Evolutionary conservation across 2,888 invertebrate species (phyloP), one percentile per base, ranked within the genome.

Genomic region (Odiellus spinosus): DNA sequence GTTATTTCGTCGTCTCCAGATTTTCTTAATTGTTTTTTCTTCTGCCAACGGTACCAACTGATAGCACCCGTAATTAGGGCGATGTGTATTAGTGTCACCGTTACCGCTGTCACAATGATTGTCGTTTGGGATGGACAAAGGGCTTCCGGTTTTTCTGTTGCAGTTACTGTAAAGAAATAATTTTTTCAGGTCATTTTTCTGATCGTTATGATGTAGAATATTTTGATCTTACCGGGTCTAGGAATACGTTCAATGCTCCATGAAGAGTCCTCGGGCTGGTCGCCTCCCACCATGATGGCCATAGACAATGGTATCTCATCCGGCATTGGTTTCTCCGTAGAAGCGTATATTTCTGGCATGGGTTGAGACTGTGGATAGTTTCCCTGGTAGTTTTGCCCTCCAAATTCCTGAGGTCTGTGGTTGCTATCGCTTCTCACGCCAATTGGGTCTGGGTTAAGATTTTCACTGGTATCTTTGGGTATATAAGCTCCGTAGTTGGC

Each of bases 291-390:
- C 50, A 56, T 55, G 15, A 60, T 50, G 6, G 59, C 55, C 12
- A 60, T 47, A 8, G 58, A 55, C 12, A 60, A 47, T 15, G 59
- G 59, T 14, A 59, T 45, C 42, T 59, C 58, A 43, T 56, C 53
- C 17, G 55, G 51, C 10, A 51, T 48, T 3, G 50, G 48, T 12
- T 45, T 49, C 36, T 48, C 44, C 2, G 49, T 51, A 8, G 50
- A 47, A 8, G 45, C 46, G 38, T 38, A 12, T 11, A 38, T 3
- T 35, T 35, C 35, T 35, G 12, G 35, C 10, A 3, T 14, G 1
- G 38, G 14, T 38, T 18, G 38, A 38, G 38, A 18, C 26, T 26
- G 26, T 6, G 4, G 26, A 26, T 26, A 26, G 26, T 26, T 26
- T 26, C 8, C 26, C 5, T 8, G 5, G 8, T 26, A 26, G 8